These are phyloP conservation scores for Malurus leucopterus DNA, from an alignment of 2,797 vertebrate species.

Conservation along the genomic window DNA sequence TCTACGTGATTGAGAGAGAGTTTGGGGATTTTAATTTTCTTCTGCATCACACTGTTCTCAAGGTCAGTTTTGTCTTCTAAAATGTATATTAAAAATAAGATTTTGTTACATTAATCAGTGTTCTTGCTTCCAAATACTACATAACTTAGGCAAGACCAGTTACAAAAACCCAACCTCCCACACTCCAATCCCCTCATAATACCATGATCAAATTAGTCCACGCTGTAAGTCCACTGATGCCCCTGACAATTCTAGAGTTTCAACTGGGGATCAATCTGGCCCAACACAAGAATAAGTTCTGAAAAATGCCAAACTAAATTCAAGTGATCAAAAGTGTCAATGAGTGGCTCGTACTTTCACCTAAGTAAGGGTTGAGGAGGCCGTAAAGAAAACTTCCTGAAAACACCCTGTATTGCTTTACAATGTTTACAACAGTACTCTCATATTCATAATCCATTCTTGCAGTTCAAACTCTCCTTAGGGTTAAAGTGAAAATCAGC, in stretches of 20 bases:
- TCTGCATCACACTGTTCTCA: conserved; percentile 98
- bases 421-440: neutral
- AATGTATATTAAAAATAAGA: conserved; percentile 72
- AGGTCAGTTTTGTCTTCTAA: conserved; percentile 97
- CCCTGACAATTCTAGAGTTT: neutral
- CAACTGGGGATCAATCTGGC: neutral
- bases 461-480: neutral
- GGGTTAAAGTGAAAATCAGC: neutral
- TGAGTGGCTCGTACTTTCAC: neutral
- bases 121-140: conserved; percentile 52
- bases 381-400: neutral
- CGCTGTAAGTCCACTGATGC: neutral
- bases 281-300: neutral
- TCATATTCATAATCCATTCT: neutral
- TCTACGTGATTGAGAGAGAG: conserved; percentile 90
- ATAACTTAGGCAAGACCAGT: conserved; percentile 57
- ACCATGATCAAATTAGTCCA: neutral
- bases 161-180: neutral
- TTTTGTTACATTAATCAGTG: conserved; percentile 62
- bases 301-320: neutral
- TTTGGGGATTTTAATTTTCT: conserved; percentile 99
- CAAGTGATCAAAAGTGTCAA: neutral
- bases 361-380: neutral
- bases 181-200: neutral
- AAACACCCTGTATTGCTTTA: neutral